Evolutionary conservation across 2,888 invertebrate genomes (phyloP), one percentile per base, ranked within the genome.

Genomic region (Nysson spinosus): DNA sequence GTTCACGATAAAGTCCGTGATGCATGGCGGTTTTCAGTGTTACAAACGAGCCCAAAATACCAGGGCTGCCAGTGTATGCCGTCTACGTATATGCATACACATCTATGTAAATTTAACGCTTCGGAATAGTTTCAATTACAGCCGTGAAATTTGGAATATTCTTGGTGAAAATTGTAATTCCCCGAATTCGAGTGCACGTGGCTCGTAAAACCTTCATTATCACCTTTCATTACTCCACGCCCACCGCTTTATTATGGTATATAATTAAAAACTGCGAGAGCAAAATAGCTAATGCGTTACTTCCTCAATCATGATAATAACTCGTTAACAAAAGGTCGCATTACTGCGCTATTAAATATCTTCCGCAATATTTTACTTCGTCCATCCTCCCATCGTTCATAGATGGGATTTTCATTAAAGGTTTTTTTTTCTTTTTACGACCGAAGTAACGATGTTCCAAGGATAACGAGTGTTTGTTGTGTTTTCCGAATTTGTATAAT

Each of bases 251-350:
- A 28, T 66, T 66, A 52, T 17, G 22, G 24, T 24, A 37, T 47
- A 34, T 47, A 65, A 66, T 66, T 66, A 66, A 66, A 65, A 56
- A 42, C 24, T 20, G 28, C 17, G 47, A n/a, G 17, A 34, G 37
- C 32, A 64, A 65, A 56, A 49, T 56, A 64, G 46, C 57, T 65
- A 65, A 66, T 57, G 51, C 40, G 44, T 50, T 47, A 47, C 56
- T 63, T 47, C 49, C 66, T 58, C 66, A 35, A 67, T 67, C 58
- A 54, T n/a, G 51, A 66, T 67, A 67, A 65, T 54, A 58, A 66
- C 44, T 43, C 30, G 24, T 34, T 16, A 58, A 67, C 66, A 66
- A 67, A 66, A 54, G 66, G 47, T 44, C 44, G 67, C 52, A 44
- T 58, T 66, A 66, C 49, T 58, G 43, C 58, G 20, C 44, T 44